Conservation (phyloP, 2,113 vertebrate species). For the Physeter macrocephalus region DNA sequence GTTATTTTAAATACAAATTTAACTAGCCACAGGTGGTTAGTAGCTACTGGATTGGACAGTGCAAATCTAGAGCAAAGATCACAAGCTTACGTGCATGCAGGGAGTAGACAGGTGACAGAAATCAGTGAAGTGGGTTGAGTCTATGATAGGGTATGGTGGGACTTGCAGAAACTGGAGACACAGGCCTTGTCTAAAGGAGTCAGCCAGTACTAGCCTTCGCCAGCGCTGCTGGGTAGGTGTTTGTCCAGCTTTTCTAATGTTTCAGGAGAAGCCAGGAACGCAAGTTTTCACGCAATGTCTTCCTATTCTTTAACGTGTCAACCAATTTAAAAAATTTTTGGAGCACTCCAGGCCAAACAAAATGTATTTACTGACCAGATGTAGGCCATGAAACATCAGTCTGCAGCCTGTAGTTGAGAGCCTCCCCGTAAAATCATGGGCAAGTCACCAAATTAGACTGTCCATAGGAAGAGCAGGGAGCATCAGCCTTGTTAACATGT, state of each 20-base stretch:
- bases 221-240: neutral
- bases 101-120: neutral
- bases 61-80: neutral
- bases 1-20: neutral
- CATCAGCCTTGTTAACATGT: neutral
- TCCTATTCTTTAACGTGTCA: neutral
- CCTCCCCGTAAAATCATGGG: neutral
- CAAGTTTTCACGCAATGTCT: neutral
- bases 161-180: neutral
- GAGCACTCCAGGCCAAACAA: neutral
- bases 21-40: neutral
- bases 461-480: neutral
- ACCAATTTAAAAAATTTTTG: no score
- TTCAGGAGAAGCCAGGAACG: neutral
- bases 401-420: neutral
- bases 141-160: accelerated
- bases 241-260: neutral
- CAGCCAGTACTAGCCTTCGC: neutral
- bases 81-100: neutral
- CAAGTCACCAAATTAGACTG: neutral
- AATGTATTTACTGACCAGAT: neutral
- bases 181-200: neutral
- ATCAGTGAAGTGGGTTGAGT: neutral
- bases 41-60: neutral
- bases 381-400: neutral